Percentiles rank a stretch among this genome's conserved stretches.
Conservation (phyloP, 1,140 invertebrate genomes). For the Drosophila pseudoobscura region DNA sequence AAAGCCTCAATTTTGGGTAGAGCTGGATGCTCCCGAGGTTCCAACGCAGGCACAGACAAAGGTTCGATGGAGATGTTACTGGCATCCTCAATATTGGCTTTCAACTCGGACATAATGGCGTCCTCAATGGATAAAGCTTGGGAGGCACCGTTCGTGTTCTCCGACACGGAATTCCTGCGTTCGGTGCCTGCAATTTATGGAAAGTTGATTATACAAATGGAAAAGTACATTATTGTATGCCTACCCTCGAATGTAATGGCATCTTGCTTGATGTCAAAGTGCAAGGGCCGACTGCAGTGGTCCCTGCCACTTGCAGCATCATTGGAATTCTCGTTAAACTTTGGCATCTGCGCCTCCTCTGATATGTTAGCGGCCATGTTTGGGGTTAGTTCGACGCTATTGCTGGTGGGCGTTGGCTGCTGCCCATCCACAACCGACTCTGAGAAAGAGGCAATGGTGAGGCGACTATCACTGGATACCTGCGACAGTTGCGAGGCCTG, state of each 20-base stretch:
- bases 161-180: conserved; percentile 56
- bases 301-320: conserved; percentile 33
- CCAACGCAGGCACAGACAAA: not conserved
- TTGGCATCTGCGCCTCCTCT: conserved; percentile 81
- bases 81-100: conserved; percentile 54
- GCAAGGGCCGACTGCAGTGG: conserved; percentile 46
- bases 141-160: conserved; percentile 19
- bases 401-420: conserved; percentile 20
- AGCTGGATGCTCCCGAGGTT: conserved; percentile 1
- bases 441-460: conserved; percentile 82
- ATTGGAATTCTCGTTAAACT: conserved; percentile 76
- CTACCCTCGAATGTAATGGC: conserved; percentile 80
- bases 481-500: conserved; percentile 86
- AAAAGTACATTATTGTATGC: not conserved
- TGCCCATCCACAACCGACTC: conserved; percentile 35
- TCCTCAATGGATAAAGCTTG: conserved; percentile 60
- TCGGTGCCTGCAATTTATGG: conserved; percentile 63
- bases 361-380: conserved; percentile 66
- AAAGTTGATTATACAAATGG: not conserved
- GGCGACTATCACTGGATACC: conserved; percentile 85
- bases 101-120: conserved; percentile 66
- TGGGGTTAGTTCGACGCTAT: conserved; percentile 19
- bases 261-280: conserved; percentile 83
- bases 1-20: not conserved
- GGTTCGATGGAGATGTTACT: conserved; percentile 38